phyloP scores from a whole-genome alignment of 2,113 vertebrate species.

The Chrysochloris asiatica region DNA sequence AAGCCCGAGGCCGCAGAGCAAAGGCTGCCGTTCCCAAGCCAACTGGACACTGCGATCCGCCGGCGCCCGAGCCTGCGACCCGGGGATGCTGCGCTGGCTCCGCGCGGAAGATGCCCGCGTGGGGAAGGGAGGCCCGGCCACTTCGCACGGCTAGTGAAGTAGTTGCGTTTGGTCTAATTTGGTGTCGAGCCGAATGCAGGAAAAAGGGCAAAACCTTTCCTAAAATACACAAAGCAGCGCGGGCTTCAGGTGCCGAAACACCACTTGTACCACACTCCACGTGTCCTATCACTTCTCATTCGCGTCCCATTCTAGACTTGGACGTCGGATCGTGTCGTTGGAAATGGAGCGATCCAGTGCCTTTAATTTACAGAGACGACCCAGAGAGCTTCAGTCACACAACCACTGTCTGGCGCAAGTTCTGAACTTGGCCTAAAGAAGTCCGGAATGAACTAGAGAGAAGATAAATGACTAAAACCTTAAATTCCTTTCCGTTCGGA shows the following conservation, averaged over 20 bases:
- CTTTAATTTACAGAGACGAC: neutral
- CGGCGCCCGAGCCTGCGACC: neutral
- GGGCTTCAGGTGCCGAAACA: neutral
- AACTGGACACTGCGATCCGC: neutral
- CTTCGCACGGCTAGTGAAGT: neutral
- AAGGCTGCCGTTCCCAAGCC: neutral
- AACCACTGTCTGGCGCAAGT: neutral
- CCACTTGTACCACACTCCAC: neutral
- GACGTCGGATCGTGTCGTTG: neutral
- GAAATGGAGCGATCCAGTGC: neutral
- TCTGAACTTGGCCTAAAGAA: conserved; percentile 2
- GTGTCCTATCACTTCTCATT: neutral
- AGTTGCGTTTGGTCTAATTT: neutral
- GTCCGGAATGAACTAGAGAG: neutral
- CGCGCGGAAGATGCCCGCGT: neutral
- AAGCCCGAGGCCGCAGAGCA: neutral
- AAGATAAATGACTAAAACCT: neutral
- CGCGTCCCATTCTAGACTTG: neutral
- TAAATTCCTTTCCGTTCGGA: neutral
- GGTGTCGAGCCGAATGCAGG: neutral
- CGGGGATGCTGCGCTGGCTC: neutral
- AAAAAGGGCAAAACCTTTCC: neutral
- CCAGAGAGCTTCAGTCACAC: neutral
- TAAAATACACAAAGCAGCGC: neutral
- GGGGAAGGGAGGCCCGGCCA: neutral